These are phyloP conservation scores for Apostichopus californicus DNA, from an alignment of 35 echinoderm and acorn worm genomes.

Conservation along the genomic window DNA sequence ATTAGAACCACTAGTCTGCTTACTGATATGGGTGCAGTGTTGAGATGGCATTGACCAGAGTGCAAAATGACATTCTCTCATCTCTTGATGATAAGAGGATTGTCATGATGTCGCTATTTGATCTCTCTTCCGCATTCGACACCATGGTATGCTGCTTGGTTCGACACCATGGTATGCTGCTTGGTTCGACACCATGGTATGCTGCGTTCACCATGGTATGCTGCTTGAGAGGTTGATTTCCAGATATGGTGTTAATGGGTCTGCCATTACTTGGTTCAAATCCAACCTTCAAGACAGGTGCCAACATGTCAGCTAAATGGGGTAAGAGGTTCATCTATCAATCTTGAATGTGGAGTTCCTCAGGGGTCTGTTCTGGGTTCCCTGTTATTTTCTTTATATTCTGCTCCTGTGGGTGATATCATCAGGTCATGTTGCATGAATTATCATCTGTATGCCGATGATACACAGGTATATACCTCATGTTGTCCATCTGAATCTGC, in stretches of 20 bases:
- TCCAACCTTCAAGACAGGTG: constrained; percentile 8
- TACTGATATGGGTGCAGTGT: constrained; percentile 1
- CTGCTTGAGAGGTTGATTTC: neutral
- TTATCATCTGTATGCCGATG: constrained; percentile 2
- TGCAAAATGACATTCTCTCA: neutral
- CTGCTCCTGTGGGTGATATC: neutral
- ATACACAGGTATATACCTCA: neutral
- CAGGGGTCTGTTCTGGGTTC: neutral
- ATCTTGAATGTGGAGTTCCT: neutral
- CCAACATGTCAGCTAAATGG: neutral
- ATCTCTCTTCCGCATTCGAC: neutral
- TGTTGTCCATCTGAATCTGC: neutral
- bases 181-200: constrained; percentile 1
- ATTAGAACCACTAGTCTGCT: constrained; percentile 21
- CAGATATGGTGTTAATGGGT: constrained; percentile 18
- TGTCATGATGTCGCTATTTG: neutral
- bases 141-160: neutral
- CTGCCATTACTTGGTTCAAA: constrained; percentile 1
- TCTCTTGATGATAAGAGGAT: neutral
- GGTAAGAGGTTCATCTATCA: neutral
- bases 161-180: neutral
- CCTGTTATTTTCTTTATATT: neutral
- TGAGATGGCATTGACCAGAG: neutral
- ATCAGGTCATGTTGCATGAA: neutral
- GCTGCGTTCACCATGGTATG: neutral